phyloP scores from a whole-genome alignment of 2,888 invertebrate species.

The Philereme vetulata region DNA sequence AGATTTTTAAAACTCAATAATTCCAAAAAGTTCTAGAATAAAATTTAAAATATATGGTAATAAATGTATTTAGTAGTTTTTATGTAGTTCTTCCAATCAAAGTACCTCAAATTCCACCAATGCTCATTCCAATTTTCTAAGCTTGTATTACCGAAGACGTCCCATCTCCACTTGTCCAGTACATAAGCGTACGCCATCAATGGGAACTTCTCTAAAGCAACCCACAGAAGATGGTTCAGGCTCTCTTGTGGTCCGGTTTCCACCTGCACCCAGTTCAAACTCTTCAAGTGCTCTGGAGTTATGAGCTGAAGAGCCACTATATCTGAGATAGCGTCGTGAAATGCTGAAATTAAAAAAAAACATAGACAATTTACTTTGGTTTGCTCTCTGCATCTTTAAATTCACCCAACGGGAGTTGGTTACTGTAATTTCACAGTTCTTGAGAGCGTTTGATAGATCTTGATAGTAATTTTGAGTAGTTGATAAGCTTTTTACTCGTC shows the following conservation, averaged over 20 bases:
- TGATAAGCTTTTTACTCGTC: too few species aligned
- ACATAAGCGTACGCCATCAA: conserved; percentile 74
- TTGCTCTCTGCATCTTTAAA: too few species aligned
- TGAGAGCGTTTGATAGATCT: too few species aligned
- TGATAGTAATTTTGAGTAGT: too few species aligned
- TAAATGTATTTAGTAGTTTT: too few species aligned
- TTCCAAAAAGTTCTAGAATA: too few species aligned
- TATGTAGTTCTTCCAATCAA: too few species aligned
- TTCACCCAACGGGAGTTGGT: too few species aligned
- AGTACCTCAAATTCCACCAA: conserved; percentile 76
- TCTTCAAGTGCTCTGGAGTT: conserved; percentile 77
- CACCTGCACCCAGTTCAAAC: conserved; percentile 66
- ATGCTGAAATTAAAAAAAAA: conserved; percentile 63
- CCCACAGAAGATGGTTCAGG: conserved; percentile 71
- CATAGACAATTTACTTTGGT: too few species aligned
- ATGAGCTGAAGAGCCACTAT: conserved; percentile 84
- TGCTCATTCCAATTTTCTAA: conserved; percentile 70
- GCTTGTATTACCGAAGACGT: conserved; percentile 66
- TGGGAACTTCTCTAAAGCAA: conserved; percentile 73
- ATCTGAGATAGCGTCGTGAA: conserved; percentile 86
- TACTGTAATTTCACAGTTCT: too few species aligned
- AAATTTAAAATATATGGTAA: too few species aligned
- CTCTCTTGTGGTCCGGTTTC: conserved; percentile 63
- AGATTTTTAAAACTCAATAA: too few species aligned
- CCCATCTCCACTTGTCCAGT: conserved; percentile 77